Evolutionary conservation across 2,888 invertebrate genomes (phyloP).

Genomic region (Scelioninae gen. 1): DNA sequence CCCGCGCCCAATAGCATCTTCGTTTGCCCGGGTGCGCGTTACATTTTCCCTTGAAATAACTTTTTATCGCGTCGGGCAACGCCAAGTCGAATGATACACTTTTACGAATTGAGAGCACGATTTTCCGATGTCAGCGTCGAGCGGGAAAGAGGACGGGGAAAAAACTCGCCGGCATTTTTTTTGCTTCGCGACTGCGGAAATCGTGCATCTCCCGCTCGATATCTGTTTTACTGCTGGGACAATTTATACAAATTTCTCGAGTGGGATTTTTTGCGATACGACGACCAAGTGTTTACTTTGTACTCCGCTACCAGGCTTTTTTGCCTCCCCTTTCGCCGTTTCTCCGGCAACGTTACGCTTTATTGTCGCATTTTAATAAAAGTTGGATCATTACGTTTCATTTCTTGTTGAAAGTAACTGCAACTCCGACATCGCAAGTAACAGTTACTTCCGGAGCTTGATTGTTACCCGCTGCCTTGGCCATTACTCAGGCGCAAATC

Average conservation of each 20-base stretch:
- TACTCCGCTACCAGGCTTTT: background rate
- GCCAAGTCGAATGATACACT: slow-evolving; percentile 65
- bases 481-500: slow-evolving; percentile 51
- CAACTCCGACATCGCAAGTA: slow-evolving; percentile 36
- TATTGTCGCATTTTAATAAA: slow-evolving; percentile 57
- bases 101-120: slow-evolving; percentile 66
- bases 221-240: slow-evolving; percentile 55
- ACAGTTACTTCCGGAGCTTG: slow-evolving; percentile 48
- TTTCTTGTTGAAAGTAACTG: slow-evolving; percentile 61
- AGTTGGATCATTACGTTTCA: slow-evolving; percentile 59
- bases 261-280: slow-evolving; percentile 11
- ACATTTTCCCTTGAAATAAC: slow-evolving; percentile 52
- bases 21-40: slow-evolving; percentile 51
- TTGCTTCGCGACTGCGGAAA: slow-evolving; percentile 49
- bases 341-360: slow-evolving; percentile 18
- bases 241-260: slow-evolving; percentile 59
- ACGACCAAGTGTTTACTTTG: slow-evolving; percentile 32
- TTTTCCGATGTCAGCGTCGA: slow-evolving; percentile 15
- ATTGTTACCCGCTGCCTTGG: slow-evolving; percentile 44
- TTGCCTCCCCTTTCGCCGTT: background rate
- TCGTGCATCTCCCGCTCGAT: slow-evolving; percentile 55
- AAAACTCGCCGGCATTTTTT: slow-evolving; percentile 46
- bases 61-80: slow-evolving; percentile 63
- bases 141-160: no score
- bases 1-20: no score